Percentiles rank a stretch among this genome's conserved stretches.
phyloP scores from a whole-genome alignment of 1,140 invertebrate species.

The Steinernema khuongi region DNA sequence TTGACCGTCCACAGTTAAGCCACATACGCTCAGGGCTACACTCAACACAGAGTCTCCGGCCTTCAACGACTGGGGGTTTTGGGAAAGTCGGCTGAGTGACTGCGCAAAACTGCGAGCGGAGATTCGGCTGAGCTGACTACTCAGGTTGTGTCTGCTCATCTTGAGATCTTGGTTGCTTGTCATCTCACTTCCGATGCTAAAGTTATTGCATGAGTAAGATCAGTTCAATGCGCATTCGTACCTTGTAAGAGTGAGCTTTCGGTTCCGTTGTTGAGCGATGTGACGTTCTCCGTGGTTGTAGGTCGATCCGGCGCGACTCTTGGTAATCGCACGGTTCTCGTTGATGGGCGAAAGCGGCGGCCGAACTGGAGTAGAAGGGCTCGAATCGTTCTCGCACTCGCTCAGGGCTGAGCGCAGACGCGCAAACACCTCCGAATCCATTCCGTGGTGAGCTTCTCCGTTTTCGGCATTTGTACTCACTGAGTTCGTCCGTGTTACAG shows the following conservation, averaged over 20 bases:
- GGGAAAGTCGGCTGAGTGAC: constrained; percentile 51
- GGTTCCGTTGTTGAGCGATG: neutral
- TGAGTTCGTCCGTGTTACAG: neutral
- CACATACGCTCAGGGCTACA: constrained; percentile 48
- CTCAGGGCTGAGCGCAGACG: constrained; percentile 11
- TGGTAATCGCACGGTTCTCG: constrained; percentile 41
- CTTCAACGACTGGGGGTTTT: constrained; percentile 35
- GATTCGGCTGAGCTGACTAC: constrained; percentile 44
- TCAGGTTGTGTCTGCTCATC: constrained; percentile 33
- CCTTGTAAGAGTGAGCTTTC: neutral
- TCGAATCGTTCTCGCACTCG: constrained; percentile 11
- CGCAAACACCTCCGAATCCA: constrained; percentile 7
- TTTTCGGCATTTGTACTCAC: neutral
- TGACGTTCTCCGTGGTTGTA: neutral
- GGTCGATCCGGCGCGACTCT: constrained; percentile 46
- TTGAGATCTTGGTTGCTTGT: neutral
- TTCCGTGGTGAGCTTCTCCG: neutral
- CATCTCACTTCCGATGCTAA: neutral
- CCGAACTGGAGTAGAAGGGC: constrained; percentile 29
- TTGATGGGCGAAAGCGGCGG: constrained; percentile 44
- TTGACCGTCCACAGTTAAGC: constrained; percentile 18
- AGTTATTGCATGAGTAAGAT: neutral
- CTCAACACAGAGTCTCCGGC: constrained; percentile 44
- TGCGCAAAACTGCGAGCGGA: constrained; percentile 54
- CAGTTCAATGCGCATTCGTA: neutral